Base-by-base conservation (phyloP, 2,113 vertebrate genomes). In the Pteronura brasiliensis region DNA sequence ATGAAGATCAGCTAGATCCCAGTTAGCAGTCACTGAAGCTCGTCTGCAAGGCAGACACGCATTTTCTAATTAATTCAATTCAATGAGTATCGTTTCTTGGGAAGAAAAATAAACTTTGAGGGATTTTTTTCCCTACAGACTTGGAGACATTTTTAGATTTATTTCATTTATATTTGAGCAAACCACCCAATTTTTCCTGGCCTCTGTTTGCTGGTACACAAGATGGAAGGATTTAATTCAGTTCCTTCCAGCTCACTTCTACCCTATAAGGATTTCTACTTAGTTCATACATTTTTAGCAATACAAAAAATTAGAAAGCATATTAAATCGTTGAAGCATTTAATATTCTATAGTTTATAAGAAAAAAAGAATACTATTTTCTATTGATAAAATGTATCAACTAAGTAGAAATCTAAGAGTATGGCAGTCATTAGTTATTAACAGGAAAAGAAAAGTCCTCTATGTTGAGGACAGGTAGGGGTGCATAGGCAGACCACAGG, bases 181-280 rank as follows among this genome's bases (percentile, higher is more conserved):
- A 93, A 72, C 20, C 36, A 87, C 55, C 80, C 92, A 71, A 92
- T 81, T 87, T 90, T 95, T 95, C 90, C 94, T 92, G 92, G 90
- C 86, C 83, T 67, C 34, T 49, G 7, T 69, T 96, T 87, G 39
- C 83, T 79, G 25, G 57, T 83, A 34, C 88, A 57, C 47, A 71
- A 96, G 39, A 55, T 80, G 83, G 87, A 93, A 72, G 47, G 63
- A 52, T 12, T 89, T 55, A 89, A 86, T 86, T 76, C 61, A 83
- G 18, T 76, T 9, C 44, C 39, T 95, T 86, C 59, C 83, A 82
- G 55, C 87, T 39, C 29, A 61, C 27, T 21, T 86, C 47, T 23
- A 20, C 52, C 74, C 17, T 92, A 27, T 27, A 14, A 2, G 52
- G 20, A 52, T 61, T 65, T 65, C 65, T 59, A 79, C 42, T 65